Conservation (phyloP, 2,888 invertebrate genomes). For the Leptinotarsa rubiginosa region DNA sequence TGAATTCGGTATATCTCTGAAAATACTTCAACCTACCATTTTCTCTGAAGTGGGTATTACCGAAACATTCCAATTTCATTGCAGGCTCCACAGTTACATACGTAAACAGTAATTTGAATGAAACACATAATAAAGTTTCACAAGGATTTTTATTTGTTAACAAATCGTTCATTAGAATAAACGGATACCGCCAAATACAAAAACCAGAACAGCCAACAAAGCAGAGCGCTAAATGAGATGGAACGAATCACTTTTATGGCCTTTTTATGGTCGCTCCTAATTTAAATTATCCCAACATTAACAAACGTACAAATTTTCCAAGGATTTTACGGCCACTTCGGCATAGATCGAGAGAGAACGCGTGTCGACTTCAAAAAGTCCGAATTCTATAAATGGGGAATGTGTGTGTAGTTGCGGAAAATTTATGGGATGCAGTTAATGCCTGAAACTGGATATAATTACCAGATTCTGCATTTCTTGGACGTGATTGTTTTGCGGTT, state of each 20-base stretch:
- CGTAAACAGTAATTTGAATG: background rate
- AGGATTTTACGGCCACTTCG: slow-evolving; percentile 31
- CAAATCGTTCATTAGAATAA: background rate
- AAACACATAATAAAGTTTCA: background rate
- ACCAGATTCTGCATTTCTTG: slow-evolving; percentile 14
- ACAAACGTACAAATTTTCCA: slow-evolving; percentile 37
- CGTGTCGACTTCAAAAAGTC: slow-evolving; percentile 16
- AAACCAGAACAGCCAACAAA: slow-evolving; percentile 30
- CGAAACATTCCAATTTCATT: too few relatives aligned
- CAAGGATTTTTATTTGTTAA: slow-evolving; percentile 3
- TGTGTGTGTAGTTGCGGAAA: slow-evolving; percentile 9
- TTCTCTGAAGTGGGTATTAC: too few relatives aligned
- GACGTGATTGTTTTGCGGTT: background rate
- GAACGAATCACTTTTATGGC: slow-evolving; percentile 43
- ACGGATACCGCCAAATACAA: slow-evolving; percentile 1
- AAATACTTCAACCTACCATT: too few relatives aligned
- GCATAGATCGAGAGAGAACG: slow-evolving; percentile 16
- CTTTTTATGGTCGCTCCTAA: slow-evolving; percentile 40
- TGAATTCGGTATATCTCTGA: too few relatives aligned
- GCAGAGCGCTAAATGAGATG: slow-evolving; percentile 28
- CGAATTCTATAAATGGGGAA: slow-evolving; percentile 8
- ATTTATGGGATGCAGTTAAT: slow-evolving; percentile 12
- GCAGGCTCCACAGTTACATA: background rate
- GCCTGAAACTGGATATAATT: slow-evolving; percentile 10
- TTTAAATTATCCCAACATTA: slow-evolving; percentile 38